Conservation (phyloP, 2,888 invertebrate genomes). For the Encarsia formosa region DNA sequence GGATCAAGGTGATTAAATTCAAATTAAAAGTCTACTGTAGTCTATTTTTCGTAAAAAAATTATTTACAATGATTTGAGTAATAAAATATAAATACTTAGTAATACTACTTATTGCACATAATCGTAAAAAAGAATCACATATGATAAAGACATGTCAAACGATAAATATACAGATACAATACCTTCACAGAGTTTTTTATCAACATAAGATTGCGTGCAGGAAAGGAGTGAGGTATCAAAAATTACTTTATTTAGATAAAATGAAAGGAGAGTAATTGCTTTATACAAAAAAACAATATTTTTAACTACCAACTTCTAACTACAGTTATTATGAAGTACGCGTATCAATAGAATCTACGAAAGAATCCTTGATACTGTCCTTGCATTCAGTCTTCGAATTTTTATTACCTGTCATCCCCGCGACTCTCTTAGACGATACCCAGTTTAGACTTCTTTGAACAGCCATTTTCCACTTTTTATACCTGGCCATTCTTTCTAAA, state of each 20-base stretch:
- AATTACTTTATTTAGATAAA: not conserved
- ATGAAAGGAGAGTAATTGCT: not conserved
- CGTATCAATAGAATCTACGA: conserved; percentile 18
- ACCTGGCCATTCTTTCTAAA: conserved; percentile 75
- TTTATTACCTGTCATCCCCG: conserved; percentile 68
- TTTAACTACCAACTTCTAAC: conserved; percentile 22
- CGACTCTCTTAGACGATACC: conserved; percentile 72
- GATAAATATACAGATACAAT: not conserved
- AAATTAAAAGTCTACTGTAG: conserved; percentile 5
- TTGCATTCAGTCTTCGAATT: conserved; percentile 24
- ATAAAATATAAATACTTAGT: conserved; percentile 22
- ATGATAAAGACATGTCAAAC: conserved; percentile 16
- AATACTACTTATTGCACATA: conserved; percentile 24
- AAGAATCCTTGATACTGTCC: conserved; percentile 30
- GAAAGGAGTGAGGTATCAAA: not conserved
- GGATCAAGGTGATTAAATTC: conserved; percentile 4
- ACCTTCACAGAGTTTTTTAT: conserved; percentile 1
- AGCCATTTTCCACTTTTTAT: conserved; percentile 92
- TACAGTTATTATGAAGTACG: conserved; percentile 25
- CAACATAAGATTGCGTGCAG: conserved; percentile 8
- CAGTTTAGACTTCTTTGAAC: conserved; percentile 88
- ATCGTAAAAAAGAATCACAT: conserved; percentile 9
- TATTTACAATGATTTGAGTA: conserved; percentile 17
- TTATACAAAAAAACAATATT: conserved; percentile 7
- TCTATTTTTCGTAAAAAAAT: conserved; percentile 23